Evolutionary conservation across 2,888 invertebrate species (phyloP), one percentile per base, ranked within the genome.

Genomic region (Autographa pulchrina): DNA sequence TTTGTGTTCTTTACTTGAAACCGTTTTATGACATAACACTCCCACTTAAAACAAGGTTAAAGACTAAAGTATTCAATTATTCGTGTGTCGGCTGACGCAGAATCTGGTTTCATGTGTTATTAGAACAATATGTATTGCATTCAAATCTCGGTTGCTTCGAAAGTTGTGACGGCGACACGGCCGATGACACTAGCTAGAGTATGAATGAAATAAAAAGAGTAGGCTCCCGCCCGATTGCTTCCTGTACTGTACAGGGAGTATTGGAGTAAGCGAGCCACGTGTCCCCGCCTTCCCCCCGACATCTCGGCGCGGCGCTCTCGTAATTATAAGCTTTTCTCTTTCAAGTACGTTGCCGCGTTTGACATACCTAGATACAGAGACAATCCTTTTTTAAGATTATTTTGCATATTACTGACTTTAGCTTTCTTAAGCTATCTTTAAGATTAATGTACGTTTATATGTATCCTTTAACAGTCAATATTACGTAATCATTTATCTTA

Each of bases 141-240:
- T 82, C 31, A 77, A 84, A 77, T 77, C 80, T 80, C 68, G 43
- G 75, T 62, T 65, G 80, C 74, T 83, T 80, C 77, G 78, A 83
- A 81, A 83, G 83, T 83, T 79, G 80, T 81, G 78, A 78, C 78
- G 80, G 74, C 77, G 80, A 72, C 80, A 84, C 85, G 90, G 88
- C 84, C 88, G 89, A 90, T 91, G 91, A 90, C 90, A 90, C 87
- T 89, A 88, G 86, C 87, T 89, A 88, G 86, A 87, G 88, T 88
- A 88, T 86, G 86, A 88, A 89, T 88, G 85, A 84, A 91, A 92
- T 86, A 91, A 91, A 92, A 91, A 91, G 86, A 89, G 84, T 83
- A 79, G 73, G 82, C 81, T 83, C 84, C 84, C 85, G 78, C 77
- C 83, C 77, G 85, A 90, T 91, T 86, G 90, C 92, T 93, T 93